A percentile compares a stretch with the other conserved stretches of the same genome.
Evolutionary conservation across 1,140 invertebrate genomes (phyloP).

Genomic region (Cryptotermes secundus): DNA sequence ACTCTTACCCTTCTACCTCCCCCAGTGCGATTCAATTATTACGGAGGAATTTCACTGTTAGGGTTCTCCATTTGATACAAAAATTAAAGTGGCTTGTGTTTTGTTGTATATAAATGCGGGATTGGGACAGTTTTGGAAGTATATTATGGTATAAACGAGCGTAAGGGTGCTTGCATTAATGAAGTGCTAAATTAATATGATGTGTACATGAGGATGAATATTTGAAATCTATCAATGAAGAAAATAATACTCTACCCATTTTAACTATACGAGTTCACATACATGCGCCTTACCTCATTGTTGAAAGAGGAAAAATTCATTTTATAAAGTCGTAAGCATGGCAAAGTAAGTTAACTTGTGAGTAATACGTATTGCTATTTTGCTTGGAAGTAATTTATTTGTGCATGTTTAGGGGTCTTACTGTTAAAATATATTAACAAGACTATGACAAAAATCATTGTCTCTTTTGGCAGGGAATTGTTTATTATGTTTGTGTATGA

Average conservation of each 20-base stretch:
- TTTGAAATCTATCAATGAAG: too few species aligned
- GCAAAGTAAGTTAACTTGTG: too few species aligned
- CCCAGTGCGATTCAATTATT: too few species aligned
- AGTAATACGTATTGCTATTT: too few species aligned
- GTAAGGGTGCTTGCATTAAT: neutral
- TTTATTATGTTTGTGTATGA: conserved; percentile 87
- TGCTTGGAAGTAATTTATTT: too few species aligned
- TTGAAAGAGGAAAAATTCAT: too few species aligned
- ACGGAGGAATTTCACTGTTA: neutral
- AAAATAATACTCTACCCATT: too few species aligned
- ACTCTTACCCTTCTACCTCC: too few species aligned
- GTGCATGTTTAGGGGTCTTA: neutral
- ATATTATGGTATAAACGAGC: neutral
- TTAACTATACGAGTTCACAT: too few species aligned
- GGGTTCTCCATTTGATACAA: neutral
- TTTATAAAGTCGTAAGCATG: too few species aligned
- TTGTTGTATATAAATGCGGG: neutral
- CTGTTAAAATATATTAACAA: neutral
- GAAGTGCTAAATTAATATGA: neutral
- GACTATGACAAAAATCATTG: neutral
- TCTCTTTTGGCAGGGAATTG: conserved; percentile 66
- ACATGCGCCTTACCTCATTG: too few species aligned
- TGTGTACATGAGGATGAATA: neutral
- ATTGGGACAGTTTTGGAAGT: neutral
- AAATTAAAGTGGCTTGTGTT: neutral